phyloP scores from a whole-genome alignment of 2,888 invertebrate species.

The Tetragnatha montana region DNA sequence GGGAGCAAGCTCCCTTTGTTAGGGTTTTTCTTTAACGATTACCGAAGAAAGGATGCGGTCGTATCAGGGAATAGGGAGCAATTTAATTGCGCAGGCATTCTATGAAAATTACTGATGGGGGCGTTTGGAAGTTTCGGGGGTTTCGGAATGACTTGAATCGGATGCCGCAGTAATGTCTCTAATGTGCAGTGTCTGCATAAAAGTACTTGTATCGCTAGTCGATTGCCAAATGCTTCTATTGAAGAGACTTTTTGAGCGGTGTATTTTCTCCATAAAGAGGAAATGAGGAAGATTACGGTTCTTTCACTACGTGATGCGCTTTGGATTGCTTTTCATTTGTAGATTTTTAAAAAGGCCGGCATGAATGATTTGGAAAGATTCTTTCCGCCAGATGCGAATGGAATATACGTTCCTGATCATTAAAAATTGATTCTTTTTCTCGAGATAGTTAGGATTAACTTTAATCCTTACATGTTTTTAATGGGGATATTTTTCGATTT shows the following conservation, averaged over 20 bases:
- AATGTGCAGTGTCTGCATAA: not conserved
- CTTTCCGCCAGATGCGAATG: too few relatives aligned
- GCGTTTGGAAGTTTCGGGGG: not conserved
- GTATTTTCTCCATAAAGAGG: not conserved
- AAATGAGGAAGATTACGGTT: not conserved
- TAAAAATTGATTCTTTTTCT: too few relatives aligned
- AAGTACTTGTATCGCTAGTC: not conserved
- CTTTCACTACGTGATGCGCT: not conserved
- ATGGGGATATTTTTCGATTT: too few relatives aligned
- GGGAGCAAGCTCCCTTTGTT: not conserved
- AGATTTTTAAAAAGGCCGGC: not conserved
- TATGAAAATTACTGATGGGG: conserved; percentile 16
- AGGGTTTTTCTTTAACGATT: conserved; percentile 36
- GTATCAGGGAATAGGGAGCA: conserved; percentile 26
- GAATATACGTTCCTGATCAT: too few relatives aligned
- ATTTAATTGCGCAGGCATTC: conserved; percentile 50
- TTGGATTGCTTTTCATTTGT: not conserved
- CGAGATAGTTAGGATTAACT: too few relatives aligned
- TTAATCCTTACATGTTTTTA: too few relatives aligned
- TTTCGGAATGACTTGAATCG: not conserved
- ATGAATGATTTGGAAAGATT: too few relatives aligned
- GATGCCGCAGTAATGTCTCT: not conserved
- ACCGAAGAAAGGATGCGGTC: conserved; percentile 9
- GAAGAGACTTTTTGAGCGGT: not conserved
- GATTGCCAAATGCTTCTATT: not conserved